Conservation (phyloP, 2,113 vertebrate genomes). For the Neomonachus schauinslandi region DNA sequence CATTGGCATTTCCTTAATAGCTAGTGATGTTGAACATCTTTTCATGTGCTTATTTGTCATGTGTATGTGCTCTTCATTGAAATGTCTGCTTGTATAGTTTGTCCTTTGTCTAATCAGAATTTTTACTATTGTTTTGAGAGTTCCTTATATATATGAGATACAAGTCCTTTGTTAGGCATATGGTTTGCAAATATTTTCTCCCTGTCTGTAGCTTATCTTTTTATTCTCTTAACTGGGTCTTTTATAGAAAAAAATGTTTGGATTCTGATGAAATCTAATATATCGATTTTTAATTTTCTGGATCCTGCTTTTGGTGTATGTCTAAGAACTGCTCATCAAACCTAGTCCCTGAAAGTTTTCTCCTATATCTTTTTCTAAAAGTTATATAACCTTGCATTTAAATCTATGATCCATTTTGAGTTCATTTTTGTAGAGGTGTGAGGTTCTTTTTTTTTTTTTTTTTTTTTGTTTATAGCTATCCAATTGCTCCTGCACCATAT, state of each 20-base stretch:
- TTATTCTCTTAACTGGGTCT: neutral
- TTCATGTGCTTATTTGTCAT: neutral
- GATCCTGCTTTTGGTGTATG: neutral
- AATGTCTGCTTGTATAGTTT: neutral
- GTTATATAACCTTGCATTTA: neutral
- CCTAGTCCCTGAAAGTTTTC: neutral
- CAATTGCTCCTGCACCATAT: neutral
- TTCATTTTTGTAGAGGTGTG: neutral
- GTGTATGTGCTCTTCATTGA: neutral
- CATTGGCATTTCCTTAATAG: neutral
- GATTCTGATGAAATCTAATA: slow-evolving; percentile 19
- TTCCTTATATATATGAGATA: neutral
- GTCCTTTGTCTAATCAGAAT: neutral
- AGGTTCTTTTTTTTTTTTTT: neutral
- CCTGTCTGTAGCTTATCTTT: neutral
- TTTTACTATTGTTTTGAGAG: neutral
- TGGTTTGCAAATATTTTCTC: neutral
- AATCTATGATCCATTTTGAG: neutral
- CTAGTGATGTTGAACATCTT: neutral
- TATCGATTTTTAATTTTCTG: neutral
- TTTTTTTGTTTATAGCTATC: neutral
- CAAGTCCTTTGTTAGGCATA: neutral
- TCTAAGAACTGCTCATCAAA: neutral
- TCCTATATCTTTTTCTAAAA: neutral
- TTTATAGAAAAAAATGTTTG: slow-evolving; percentile 22